Conservation (phyloP, 2,888 invertebrate species). For the Rotaria sp. region DNA sequence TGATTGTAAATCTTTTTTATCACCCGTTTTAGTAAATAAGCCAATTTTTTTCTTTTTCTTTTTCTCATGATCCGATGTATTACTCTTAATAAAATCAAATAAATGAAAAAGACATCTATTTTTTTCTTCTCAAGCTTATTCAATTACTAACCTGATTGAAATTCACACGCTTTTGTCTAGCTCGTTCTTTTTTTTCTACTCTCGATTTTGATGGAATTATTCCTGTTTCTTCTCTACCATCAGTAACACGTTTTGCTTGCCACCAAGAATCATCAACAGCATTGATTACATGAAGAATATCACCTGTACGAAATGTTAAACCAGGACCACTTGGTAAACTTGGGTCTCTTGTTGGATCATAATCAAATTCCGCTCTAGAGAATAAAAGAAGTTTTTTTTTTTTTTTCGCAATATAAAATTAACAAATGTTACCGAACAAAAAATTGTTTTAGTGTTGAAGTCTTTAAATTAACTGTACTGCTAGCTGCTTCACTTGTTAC, state of each 20-base stretch:
- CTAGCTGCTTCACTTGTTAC: conserved; percentile 60
- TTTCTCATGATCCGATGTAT: conserved; percentile 41
- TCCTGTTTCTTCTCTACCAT: conserved; percentile 60
- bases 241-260: conserved; percentile 66
- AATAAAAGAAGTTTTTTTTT: not conserved
- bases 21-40: conserved; percentile 83
- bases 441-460: not conserved
- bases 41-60: conserved; percentile 71
- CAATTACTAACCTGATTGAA: conserved; percentile 63
- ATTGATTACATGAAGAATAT: conserved; percentile 95
- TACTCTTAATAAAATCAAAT: not conserved
- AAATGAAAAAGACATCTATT: too few species aligned
- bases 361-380: conserved; percentile 86
- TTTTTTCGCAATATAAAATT: not conserved
- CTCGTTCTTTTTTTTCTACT: conserved; percentile 86
- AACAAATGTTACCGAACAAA: conserved; percentile 9
- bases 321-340: conserved; percentile 83
- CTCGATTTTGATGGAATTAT: conserved; percentile 81
- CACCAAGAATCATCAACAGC: conserved; percentile 99
- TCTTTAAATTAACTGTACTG: conserved; percentile 15
- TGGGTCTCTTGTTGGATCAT: conserved; percentile 94
- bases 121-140: not conserved
- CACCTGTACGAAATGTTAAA: conserved; percentile 88
- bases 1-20: conserved; percentile 38
- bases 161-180: conserved; percentile 90